A percentile compares a stretch with the other conserved stretches of the same genome.
These are phyloP conservation scores for Hemistola chrysoprasaria DNA, from an alignment of 2,888 invertebrate genomes.

Conservation along the genomic window DNA sequence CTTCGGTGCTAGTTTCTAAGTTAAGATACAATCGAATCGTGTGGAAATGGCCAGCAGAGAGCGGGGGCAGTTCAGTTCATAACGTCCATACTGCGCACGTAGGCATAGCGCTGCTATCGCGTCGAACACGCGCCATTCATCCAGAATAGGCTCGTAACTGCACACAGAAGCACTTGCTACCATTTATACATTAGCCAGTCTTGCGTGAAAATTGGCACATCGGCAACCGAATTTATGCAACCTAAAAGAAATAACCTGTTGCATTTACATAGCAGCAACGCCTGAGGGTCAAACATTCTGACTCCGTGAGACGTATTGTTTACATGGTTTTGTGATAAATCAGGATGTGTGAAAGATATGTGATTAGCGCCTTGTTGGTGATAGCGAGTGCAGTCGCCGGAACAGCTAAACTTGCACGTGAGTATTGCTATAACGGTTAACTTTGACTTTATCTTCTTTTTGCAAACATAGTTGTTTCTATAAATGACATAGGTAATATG, in stretches of 20 bases:
- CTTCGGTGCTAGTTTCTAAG: too few relatives aligned
- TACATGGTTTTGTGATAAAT: slow-evolving; percentile 32
- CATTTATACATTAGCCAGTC: slow-evolving; percentile 62
- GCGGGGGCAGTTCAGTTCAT: neutral
- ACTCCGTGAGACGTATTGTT: slow-evolving; percentile 35
- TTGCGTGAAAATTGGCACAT: slow-evolving; percentile 77
- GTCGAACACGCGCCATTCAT: slow-evolving; percentile 26
- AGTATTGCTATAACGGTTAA: too few relatives aligned
- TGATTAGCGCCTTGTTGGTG: slow-evolving; percentile 44
- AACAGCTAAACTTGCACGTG: slow-evolving; percentile 64
- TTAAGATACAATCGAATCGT: too few relatives aligned
- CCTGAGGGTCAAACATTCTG: slow-evolving; percentile 53
- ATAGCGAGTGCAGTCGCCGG: slow-evolving; percentile 44
- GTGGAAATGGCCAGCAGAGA: too few relatives aligned
- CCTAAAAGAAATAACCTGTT: slow-evolving; percentile 71
- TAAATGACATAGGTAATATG: too few relatives aligned
- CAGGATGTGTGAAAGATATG: slow-evolving; percentile 65
- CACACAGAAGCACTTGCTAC: slow-evolving; percentile 41
- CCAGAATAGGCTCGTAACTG: slow-evolving; percentile 44
- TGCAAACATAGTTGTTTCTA: too few relatives aligned
- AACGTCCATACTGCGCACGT: slow-evolving; percentile 20
- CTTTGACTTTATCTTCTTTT: too few relatives aligned
- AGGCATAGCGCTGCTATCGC: slow-evolving; percentile 34
- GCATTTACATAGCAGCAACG: slow-evolving; percentile 61
- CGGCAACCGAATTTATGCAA: slow-evolving; percentile 71